Percentiles rank a stretch among this genome's conserved stretches.
These are phyloP conservation scores for Drosophila cyrtoloma DNA, from an alignment of 2,888 invertebrate species.

Conservation along the genomic window DNA sequence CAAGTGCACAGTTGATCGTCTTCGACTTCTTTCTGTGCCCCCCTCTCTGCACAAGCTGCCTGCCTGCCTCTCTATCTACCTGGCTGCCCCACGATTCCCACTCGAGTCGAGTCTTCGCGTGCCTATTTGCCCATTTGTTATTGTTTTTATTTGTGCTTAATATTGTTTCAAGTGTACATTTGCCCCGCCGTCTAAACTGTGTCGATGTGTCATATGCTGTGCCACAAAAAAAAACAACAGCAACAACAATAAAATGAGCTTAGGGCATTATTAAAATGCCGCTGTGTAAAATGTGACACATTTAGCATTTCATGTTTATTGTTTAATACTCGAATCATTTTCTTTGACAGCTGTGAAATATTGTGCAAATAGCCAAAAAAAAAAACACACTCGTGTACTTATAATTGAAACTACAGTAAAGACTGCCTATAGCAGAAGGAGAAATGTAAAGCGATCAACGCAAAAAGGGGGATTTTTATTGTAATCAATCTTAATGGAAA, in stretches of 20 bases:
- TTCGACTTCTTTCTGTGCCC: slow-evolving; percentile 3
- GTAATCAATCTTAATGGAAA: background rate
- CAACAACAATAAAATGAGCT: slow-evolving; percentile 15
- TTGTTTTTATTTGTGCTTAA: slow-evolving; percentile 57
- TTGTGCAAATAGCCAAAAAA: slow-evolving; percentile 47
- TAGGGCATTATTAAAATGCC: slow-evolving; percentile 52
- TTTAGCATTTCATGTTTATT: slow-evolving; percentile 47
- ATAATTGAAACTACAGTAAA: slow-evolving; percentile 12
- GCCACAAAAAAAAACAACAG: slow-evolving; percentile 7
- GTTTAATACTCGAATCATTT: slow-evolving; percentile 45
- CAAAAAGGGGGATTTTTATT: background rate
- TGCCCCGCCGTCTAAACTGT: slow-evolving; percentile 50
- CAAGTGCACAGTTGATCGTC: slow-evolving; percentile 48
- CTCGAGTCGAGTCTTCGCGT: slow-evolving; percentile 48
- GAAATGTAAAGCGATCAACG: background rate
- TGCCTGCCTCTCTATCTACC: background rate
- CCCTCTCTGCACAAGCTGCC: background rate
- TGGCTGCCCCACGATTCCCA: slow-evolving; percentile 7
- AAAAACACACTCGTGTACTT: background rate
- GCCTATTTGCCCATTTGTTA: slow-evolving; percentile 58
- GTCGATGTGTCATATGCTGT: slow-evolving; percentile 62
- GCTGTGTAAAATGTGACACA: slow-evolving; percentile 61
- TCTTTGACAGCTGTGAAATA: slow-evolving; percentile 56
- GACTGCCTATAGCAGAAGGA: background rate
- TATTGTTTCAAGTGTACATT: slow-evolving; percentile 73